Evolutionary conservation across 2,888 invertebrate genomes (phyloP), one percentile per base, ranked within the genome.

Genomic region (Troides helena): DNA sequence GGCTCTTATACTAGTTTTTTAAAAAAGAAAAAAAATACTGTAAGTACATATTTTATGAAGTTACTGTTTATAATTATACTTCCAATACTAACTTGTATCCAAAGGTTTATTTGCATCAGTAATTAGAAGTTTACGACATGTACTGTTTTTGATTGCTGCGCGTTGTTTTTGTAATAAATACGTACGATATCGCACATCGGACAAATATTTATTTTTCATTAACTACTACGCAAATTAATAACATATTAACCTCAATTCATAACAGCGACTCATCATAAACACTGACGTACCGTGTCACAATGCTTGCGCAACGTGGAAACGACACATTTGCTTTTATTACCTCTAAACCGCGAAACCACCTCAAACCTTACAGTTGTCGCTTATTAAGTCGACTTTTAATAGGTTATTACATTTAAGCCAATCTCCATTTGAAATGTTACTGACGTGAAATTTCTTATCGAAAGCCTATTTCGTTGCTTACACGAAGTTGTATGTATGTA

Each of bases 321-420:
- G 4, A 53, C 61, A 67, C 39, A 56, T 61, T 50, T 61, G 36
- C 30, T 36, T 57, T 62, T 30, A 62, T n/a, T 53, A 50, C 59
- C 46, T 65, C 60, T 21, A 67, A 67, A 62, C 67, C 67, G 67
- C 67, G 25, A 23, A 30, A 23, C 25, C 14, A 56, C 67, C 67
- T 56, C 67, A 62, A n/a, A 62, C 36, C 56, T 39, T 5, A 36
- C 60, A 23, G 46, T 46, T 58, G 30, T 53, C 67, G 50, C 53
- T n/a, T 64, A 1, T 64, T 36, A 64, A 36, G 12, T 18, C 57
- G 23, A 58, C 14, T 58, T 58, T 60, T 60, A 60, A 60, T 30
- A 60, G 14, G 36, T 60, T 18, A 23, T 30, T 21, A n/a, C 21
- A 36, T 61, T 30, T 53, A n/a, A 53, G 53, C 18, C 53, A 53